A percentile compares a stretch with the other conserved stretches of the same genome.
Conservation (phyloP, 2,113 vertebrate genomes). For the Strix uralensis region DNA sequence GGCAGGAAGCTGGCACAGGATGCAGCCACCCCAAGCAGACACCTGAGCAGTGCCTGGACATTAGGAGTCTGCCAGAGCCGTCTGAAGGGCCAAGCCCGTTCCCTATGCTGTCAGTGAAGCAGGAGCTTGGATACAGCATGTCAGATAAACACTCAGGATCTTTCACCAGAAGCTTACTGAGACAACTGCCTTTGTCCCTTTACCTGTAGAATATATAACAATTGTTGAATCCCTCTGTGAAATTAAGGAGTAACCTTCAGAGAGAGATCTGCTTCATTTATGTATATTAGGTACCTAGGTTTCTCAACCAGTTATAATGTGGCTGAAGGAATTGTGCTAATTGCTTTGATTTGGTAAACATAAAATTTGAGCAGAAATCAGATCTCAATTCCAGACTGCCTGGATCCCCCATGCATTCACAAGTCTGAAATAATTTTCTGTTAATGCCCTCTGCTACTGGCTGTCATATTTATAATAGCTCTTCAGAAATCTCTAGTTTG, state of each 20-base stretch:
- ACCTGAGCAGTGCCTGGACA: neutral
- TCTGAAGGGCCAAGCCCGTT: neutral
- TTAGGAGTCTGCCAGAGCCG: neutral
- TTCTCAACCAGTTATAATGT: neutral
- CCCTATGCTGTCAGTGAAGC: neutral
- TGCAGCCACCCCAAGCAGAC: neutral
- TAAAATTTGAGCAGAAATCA: neutral
- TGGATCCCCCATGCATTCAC: neutral
- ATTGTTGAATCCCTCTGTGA: neutral
- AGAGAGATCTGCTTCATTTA: neutral
- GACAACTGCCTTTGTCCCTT: neutral
- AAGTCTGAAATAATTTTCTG: neutral
- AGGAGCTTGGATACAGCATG: rapidly evolving
- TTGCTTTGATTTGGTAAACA: neutral
- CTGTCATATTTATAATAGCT: neutral
- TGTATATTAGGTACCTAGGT: rapidly evolving
- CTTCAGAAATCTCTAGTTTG: neutral
- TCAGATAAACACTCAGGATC: neutral
- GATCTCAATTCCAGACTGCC: neutral
- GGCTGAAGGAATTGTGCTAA: neutral
- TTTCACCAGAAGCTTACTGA: neutral
- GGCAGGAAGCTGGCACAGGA: neutral
- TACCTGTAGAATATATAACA: neutral
- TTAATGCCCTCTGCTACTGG: neutral
- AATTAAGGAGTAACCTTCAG: neutral